phyloP scores from a whole-genome alignment of 1,140 invertebrate genomes.

The Cydia splendana region DNA sequence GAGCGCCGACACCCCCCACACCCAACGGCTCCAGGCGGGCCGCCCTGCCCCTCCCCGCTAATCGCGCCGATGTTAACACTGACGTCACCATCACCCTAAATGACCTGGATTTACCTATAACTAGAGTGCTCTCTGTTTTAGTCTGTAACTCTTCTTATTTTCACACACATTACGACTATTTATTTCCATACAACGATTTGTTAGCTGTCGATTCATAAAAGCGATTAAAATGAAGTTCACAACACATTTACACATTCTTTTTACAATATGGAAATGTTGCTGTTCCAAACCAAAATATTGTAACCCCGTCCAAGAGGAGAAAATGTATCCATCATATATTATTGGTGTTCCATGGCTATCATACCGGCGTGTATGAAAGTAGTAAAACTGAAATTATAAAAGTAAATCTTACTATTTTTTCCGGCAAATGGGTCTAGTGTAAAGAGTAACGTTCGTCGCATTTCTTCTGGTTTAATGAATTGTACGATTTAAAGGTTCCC shows the following conservation, averaged over 20 bases:
- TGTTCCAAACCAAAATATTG: not conserved
- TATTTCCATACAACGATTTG: conserved; percentile 5
- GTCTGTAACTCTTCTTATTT: conserved; percentile 16
- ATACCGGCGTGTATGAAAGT: too few species aligned
- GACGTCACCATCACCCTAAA: not conserved
- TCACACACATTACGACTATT: conserved; percentile 11
- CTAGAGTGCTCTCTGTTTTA: conserved; percentile 32
- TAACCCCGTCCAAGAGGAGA: not conserved
- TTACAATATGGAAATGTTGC: not conserved
- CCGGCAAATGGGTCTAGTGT: too few species aligned
- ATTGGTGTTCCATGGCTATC: not conserved
- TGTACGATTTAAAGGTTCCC: too few species aligned
- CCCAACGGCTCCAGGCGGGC: not conserved
- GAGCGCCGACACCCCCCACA: conserved; percentile 39
- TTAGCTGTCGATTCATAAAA: not conserved
- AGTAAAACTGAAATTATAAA: too few species aligned
- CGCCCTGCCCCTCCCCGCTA: not conserved
- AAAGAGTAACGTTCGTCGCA: too few species aligned
- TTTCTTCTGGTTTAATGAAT: too few species aligned
- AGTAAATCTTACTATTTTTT: too few species aligned
- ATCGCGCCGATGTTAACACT: not conserved
- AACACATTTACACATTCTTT: not conserved
- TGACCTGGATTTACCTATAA: not conserved
- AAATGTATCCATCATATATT: not conserved
- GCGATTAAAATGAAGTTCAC: not conserved